Evolutionary conservation across 2,113 vertebrate species (phyloP), one percentile per base, ranked within the genome.

Genomic region (Limanda limanda): DNA sequence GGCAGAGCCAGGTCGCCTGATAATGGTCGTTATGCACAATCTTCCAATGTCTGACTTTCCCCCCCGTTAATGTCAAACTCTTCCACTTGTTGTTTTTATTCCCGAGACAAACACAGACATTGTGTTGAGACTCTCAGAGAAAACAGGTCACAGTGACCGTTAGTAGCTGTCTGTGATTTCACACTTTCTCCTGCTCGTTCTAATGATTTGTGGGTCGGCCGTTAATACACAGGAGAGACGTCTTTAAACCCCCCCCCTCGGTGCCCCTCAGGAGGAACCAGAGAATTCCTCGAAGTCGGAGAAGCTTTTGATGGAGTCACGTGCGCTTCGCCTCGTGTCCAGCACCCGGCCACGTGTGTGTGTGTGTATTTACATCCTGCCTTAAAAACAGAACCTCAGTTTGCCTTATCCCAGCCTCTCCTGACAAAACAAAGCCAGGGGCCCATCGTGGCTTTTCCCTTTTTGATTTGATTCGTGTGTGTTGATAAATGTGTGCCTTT

Each of bases 211-310:
- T 24, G 59, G 59, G 37, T 79, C 2, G 5, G 3, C 57, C 31
- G 21, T 59, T 42, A 21, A 13, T 55, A 40, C 1, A 23, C 3
- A 25, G 10, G 40, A 58, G 13, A 63, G 20, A 13, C 11, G n/a
- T 21, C 66, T 58, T 74, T 67, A 67, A 54, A 63, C 52, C 31
- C 63, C n/a, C 63, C 63, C 3, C 35, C n/a, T 5, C 3, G 4
- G 13, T 5, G 25, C 71, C 67, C 56, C 42, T 51, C 2, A n/a
- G 27, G 64, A 31, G 66, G n/a, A 31, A 18, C 12, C 35, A 11
- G 24, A 18, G 37, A 79, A 90, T 91, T 87, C 85, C 72, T 80
- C n/a, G 35, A 40, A 70, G 64, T 20, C 74, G 18, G 11, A 56
- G 69, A 8, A 59, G 52, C 61, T 79, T 86, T 82, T 79, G 66